These are phyloP conservation scores for Sciaenops ocellatus DNA, from an alignment of 2,797 vertebrate genomes.

Conservation along the genomic window DNA sequence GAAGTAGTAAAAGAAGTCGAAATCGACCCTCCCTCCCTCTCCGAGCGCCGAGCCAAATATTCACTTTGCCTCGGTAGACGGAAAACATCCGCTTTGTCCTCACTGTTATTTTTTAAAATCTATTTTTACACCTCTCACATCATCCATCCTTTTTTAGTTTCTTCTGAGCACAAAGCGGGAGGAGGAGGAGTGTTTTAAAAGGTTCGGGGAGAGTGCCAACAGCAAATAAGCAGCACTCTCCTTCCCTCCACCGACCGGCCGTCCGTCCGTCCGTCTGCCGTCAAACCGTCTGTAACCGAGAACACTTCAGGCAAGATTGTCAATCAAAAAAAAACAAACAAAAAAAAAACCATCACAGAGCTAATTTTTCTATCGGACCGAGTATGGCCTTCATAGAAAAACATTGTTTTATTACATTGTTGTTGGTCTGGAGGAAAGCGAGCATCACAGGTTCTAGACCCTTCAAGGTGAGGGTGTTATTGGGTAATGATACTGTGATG, in stretches of 20 bases:
- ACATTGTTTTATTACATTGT: slow-evolving; percentile 67
- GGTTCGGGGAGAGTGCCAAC: slow-evolving; percentile 37
- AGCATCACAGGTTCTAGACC: slow-evolving; percentile 42
- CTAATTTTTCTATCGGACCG: slow-evolving; percentile 78
- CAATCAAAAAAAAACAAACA: slow-evolving; percentile 56
- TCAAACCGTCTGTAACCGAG: slow-evolving; percentile 40
- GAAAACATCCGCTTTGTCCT: slow-evolving; percentile 13
- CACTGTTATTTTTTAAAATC: neutral
- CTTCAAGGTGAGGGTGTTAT: slow-evolving; percentile 28
- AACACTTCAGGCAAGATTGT: slow-evolving; percentile 61
- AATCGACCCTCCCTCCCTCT: slow-evolving; percentile 8
- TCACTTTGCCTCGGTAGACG: neutral
- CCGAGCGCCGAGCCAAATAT: slow-evolving; percentile 6
- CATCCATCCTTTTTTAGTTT: neutral
- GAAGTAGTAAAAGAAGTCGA: slow-evolving; percentile 26
- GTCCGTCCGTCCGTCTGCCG: slow-evolving; percentile 2
- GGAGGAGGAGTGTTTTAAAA: slow-evolving; percentile 15
- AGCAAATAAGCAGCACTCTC: slow-evolving; percentile 18
- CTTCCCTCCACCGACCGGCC: neutral
- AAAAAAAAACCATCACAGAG: slow-evolving; percentile 74
- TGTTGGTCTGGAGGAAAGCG: slow-evolving; percentile 45
- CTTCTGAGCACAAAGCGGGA: slow-evolving; percentile 51
- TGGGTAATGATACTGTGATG: slow-evolving; percentile 78
- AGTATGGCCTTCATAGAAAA: slow-evolving; percentile 74
- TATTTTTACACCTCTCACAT: slow-evolving; percentile 37